Evolutionary conservation across 2,888 invertebrate genomes (phyloP).

Genomic region (Lycaena phlaeas): DNA sequence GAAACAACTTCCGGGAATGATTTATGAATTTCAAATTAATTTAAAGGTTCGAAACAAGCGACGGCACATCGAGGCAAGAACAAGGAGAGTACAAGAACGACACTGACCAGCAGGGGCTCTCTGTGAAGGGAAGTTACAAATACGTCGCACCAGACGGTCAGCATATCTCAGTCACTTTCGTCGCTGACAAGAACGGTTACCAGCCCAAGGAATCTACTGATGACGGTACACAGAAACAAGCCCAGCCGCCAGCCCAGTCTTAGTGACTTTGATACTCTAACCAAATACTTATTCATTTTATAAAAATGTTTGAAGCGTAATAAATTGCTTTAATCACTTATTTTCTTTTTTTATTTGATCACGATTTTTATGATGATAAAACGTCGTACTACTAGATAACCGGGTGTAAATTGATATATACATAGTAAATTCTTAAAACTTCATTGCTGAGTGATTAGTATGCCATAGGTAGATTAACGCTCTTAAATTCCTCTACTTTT

Average conservation of each 20-base stretch:
- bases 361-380: too few relatives aligned
- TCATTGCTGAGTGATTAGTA: too few relatives aligned
- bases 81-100: constrained; percentile 77
- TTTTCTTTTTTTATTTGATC: too few relatives aligned
- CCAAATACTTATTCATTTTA: background rate
- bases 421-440: too few relatives aligned
- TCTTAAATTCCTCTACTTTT: too few relatives aligned
- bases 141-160: constrained; percentile 78
- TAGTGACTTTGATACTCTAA: background rate
- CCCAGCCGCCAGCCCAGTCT: too few relatives aligned
- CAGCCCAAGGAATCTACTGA: constrained; percentile 53
- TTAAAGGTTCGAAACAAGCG: constrained; percentile 76
- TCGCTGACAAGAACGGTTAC: constrained; percentile 77
- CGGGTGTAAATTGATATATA: too few relatives aligned
- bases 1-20: too few relatives aligned
- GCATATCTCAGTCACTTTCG: constrained; percentile 73
- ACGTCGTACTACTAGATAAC: too few relatives aligned
- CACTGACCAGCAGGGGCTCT: constrained; percentile 75
- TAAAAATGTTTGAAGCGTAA: background rate
- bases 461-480: too few relatives aligned
- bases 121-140: constrained; percentile 75
- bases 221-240: constrained; percentile 24
- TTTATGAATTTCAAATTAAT: too few relatives aligned
- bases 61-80: constrained; percentile 77
- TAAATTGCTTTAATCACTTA: too few relatives aligned